These are phyloP conservation scores for Ypsolopha scabrella DNA, from an alignment of 2,888 invertebrate species.

Conservation along the genomic window DNA sequence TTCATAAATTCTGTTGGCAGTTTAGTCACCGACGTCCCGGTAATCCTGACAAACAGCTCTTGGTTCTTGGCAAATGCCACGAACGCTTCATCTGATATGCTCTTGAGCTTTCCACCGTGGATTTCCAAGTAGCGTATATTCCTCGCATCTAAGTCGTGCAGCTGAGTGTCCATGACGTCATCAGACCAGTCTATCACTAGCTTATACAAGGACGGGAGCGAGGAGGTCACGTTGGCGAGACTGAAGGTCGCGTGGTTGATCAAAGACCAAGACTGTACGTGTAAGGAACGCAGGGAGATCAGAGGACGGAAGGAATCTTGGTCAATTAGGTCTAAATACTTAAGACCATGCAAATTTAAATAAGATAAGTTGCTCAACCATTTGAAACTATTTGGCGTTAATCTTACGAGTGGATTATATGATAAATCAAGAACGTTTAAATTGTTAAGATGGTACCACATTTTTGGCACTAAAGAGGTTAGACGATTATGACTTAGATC, in stretches of 20 bases:
- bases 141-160: constrained; percentile 81
- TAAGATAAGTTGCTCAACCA: constrained; percentile 79
- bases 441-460: constrained; percentile 78
- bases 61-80: constrained; percentile 79
- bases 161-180: constrained; percentile 77
- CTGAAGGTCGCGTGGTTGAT: constrained; percentile 77
- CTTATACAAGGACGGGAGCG: constrained; percentile 79
- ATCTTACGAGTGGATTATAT: constrained; percentile 83
- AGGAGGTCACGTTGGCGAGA: constrained; percentile 78
- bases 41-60: constrained; percentile 81
- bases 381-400: constrained; percentile 78
- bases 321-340: constrained; percentile 80
- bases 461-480: constrained; percentile 78
- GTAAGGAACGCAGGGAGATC: constrained; percentile 76
- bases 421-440: constrained; percentile 84
- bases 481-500: constrained; percentile 84
- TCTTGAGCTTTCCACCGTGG: constrained; percentile 79
- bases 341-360: constrained; percentile 80
- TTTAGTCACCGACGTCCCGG: constrained; percentile 82
- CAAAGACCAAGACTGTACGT: constrained; percentile 80
- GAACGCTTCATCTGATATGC: constrained; percentile 83
- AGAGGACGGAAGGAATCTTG: constrained; percentile 80
- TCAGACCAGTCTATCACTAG: constrained; percentile 84
- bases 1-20: constrained; percentile 85
- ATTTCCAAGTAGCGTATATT: constrained; percentile 86